Evolutionary conservation across 2,113 vertebrate genomes (phyloP), one percentile per base, ranked within the genome.

Genomic region (Anolis carolinensis): DNA sequence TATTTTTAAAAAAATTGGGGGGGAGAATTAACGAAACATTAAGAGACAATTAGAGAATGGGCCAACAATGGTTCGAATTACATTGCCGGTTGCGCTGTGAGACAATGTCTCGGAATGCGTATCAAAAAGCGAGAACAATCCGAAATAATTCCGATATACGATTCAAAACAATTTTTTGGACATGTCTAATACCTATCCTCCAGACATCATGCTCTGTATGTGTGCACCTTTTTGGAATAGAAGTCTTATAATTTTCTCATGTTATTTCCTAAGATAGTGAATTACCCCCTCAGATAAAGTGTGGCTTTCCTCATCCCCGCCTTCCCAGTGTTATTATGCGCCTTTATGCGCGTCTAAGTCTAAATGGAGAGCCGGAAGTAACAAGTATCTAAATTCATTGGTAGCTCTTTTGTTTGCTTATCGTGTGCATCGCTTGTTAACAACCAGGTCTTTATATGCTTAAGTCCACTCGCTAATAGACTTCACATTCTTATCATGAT

Each of bases 311-410:
- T 32, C 32, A 67, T 79, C 5, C 34, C 77, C 59, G 7, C 23
- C 27, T 73, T 72, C 10, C 68, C 34, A 82, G 67, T 87, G 88
- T 93, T 93, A 92, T 90, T 82, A 0, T 86, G 86, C 89, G 68
- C 39, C 85, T 92, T 92, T 87, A 67, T 82, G 20, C 1, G 16
- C 88, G 92, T 90, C 92, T 91, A 93, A 59, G 86, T 88, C 62
- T 79, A 71, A 87, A 82, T 80, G 13, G 79, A 39, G 68, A 52
- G 80, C 34, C 18, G 82, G 55, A 87, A 93, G 93, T 91, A 95
- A 95, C 88, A 96, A 92, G 91, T 95, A 84, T 91, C 86, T 92
- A 90, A 94, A 91, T 92, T 75, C 7, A n/a, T 32, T 92, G 80
- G 82, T 90, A 91, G 65, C 20, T 86, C 90, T 92, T 93, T 93